Base-by-base conservation (phyloP, 2,113 vertebrate genomes). In the Poeciliopsis prolifica region DNA sequence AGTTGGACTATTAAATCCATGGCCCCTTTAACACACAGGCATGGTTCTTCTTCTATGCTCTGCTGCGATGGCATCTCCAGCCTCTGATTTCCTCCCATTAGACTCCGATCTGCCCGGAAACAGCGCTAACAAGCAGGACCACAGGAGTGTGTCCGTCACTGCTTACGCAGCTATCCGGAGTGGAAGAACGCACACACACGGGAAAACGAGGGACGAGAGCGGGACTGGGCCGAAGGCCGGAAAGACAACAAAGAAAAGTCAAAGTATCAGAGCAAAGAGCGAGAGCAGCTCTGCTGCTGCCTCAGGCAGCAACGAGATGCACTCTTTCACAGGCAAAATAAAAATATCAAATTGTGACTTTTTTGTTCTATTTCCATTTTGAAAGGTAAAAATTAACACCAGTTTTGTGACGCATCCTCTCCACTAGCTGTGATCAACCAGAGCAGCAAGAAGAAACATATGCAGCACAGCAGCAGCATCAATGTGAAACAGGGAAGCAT, bases 31-130 rank as follows among this genome's bases (percentile, higher is more conserved):
- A 44, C 54, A 19, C 65, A 62, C 28, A 13, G 44, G 29, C 24
- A 37, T n/a, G 17, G 30, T 19, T 12, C 37, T 24, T 42, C n/a
- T 5, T 35, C 33, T 35, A 35, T 35, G 9, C 24, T 75, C 76
- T 66, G 74, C 75, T 72, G 73, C 64, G 48, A 61, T 22, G 31
- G 40, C 79, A 71, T 75, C 19, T 69, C 37, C 70, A 8, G 33
- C 62, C 51, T 78, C 74, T 61, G 51, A 35, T 63, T 30, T 30
- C 48, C 72, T 71, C 83, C 73, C 77, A 24, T 62, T 61, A 10
- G 72, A 80, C 81, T 65, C 37, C 68, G 61, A 84, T 92, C 87
- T 93, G 91, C 88, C 87, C 73, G 31, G 88, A 93, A 84, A 91
- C 85, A 88, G 83, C 74, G 48, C 78, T 87, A 89, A 88, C 78